Conservation (phyloP, 2,888 invertebrate species). For the Aleiodes testaceus region DNA sequence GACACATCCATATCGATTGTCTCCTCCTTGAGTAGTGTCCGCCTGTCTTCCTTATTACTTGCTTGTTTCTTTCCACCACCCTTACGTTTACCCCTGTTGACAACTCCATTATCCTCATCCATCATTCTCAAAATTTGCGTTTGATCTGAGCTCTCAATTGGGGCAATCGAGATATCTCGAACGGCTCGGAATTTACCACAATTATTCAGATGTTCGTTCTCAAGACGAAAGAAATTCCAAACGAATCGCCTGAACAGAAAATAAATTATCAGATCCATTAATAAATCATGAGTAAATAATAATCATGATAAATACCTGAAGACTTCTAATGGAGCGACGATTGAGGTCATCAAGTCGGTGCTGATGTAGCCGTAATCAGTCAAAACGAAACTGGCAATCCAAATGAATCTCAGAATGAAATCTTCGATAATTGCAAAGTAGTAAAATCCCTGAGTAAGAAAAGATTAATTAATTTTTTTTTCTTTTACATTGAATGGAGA, state of each 20-base stretch:
- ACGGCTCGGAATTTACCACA: slow-evolving; percentile 99
- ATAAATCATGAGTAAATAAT: slow-evolving; percentile 3
- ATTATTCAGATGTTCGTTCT: slow-evolving; percentile 99
- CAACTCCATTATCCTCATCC: slow-evolving; percentile 93
- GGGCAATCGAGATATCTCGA: slow-evolving; percentile 96
- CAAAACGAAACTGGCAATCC: slow-evolving; percentile 91
- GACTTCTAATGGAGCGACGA: slow-evolving; percentile 90
- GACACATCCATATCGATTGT: slow-evolving; percentile 69
- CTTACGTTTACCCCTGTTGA: slow-evolving; percentile 79
- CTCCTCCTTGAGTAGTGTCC: slow-evolving; percentile 72
- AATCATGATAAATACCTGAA: slow-evolving; percentile 79
- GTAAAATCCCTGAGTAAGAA: slow-evolving; percentile 84
- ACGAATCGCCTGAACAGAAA: slow-evolving; percentile 84
- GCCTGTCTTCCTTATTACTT: slow-evolving; percentile 72
- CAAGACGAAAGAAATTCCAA: slow-evolving; percentile 99
- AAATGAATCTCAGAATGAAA: slow-evolving; percentile 92
- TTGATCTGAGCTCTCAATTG: slow-evolving; percentile 94
- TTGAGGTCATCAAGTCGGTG: slow-evolving; percentile 87
- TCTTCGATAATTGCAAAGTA: slow-evolving; percentile 98
- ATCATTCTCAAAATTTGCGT: slow-evolving; percentile 93
- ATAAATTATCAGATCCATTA: neutral
- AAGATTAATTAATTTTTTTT: slow-evolving; percentile 15
- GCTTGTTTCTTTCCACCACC: slow-evolving; percentile 69
- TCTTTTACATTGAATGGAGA: slow-evolving; percentile 32
- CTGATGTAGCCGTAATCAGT: slow-evolving; percentile 85